These are phyloP conservation scores for Leucania comma DNA, from an alignment of 2,888 invertebrate species.

Conservation along the genomic window DNA sequence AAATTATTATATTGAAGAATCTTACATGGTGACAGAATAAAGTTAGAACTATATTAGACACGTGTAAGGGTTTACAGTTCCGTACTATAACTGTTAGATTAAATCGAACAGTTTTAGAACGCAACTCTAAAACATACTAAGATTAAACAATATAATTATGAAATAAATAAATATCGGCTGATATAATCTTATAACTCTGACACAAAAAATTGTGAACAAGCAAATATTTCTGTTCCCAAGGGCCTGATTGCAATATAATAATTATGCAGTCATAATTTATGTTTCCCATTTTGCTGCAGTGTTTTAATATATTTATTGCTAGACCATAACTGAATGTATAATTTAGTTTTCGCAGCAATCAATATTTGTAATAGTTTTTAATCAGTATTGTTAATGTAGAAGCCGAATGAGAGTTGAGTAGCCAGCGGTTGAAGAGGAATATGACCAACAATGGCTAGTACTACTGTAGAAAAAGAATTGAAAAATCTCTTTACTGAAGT, in stretches of 20 bases:
- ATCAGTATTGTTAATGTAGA: background rate
- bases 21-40: too few relatives aligned
- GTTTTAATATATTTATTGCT: constrained; percentile 7
- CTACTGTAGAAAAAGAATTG: too few relatives aligned
- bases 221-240: constrained; percentile 10
- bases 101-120: too few relatives aligned
- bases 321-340: background rate
- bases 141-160: too few relatives aligned
- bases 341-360: background rate
- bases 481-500: too few relatives aligned
- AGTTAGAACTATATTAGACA: too few relatives aligned
- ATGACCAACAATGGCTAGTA: background rate
- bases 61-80: too few relatives aligned
- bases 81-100: too few relatives aligned
- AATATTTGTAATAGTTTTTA: background rate
- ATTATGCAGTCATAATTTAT: background rate
- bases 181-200: background rate
- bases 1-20: too few relatives aligned
- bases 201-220: too few relatives aligned
- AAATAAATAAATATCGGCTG: background rate
- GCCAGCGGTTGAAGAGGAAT: background rate
- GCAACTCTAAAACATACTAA: too few relatives aligned
- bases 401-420: background rate
- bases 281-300: background rate
- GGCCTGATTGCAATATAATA: background rate